These are phyloP conservation scores for Schizotus pectinicornis DNA, from an alignment of 2,888 invertebrate genomes.

Conservation along the genomic window DNA sequence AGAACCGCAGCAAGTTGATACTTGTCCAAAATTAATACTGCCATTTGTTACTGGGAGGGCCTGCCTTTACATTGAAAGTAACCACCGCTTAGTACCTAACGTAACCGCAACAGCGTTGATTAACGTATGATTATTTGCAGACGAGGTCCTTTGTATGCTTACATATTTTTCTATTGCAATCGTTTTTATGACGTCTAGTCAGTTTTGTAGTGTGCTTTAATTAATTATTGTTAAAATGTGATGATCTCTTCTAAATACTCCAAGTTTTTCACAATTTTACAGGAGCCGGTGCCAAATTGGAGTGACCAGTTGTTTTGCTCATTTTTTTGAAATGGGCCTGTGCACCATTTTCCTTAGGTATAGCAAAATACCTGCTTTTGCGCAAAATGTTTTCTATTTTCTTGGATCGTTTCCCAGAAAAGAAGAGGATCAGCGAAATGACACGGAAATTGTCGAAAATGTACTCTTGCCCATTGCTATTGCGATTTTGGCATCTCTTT, in stretches of 20 bases:
- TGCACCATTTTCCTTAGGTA: too few relatives aligned
- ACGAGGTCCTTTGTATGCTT: conserved; percentile 11
- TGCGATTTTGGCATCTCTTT: too few relatives aligned
- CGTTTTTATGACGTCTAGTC: conserved; percentile 39
- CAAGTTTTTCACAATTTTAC: conserved; percentile 13
- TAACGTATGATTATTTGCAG: not conserved
- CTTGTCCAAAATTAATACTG: too few relatives aligned
- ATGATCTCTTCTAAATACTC: conserved; percentile 38
- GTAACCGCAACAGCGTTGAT: conserved; percentile 25
- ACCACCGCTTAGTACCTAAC: conserved; percentile 23
- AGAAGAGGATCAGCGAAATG: too few relatives aligned
- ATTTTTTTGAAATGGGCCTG: conserved; percentile 19
- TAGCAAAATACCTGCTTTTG: too few relatives aligned
- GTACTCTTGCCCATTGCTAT: too few relatives aligned
- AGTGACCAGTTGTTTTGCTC: conserved; percentile 36
- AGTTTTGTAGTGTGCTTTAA: conserved; percentile 29
- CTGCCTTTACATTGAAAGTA: conserved; percentile 26
- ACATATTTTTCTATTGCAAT: conserved; percentile 19
- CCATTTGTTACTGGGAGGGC: conserved; percentile 8
- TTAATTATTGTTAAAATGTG: conserved; percentile 33
- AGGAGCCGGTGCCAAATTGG: conserved; percentile 39
- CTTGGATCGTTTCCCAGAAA: too few relatives aligned
- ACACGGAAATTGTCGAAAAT: too few relatives aligned
- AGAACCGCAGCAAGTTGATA: too few relatives aligned
- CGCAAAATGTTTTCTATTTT: too few relatives aligned